These are phyloP conservation scores for Ptyas mucosa DNA, from an alignment of 2,113 vertebrate genomes.

Conservation along the genomic window DNA sequence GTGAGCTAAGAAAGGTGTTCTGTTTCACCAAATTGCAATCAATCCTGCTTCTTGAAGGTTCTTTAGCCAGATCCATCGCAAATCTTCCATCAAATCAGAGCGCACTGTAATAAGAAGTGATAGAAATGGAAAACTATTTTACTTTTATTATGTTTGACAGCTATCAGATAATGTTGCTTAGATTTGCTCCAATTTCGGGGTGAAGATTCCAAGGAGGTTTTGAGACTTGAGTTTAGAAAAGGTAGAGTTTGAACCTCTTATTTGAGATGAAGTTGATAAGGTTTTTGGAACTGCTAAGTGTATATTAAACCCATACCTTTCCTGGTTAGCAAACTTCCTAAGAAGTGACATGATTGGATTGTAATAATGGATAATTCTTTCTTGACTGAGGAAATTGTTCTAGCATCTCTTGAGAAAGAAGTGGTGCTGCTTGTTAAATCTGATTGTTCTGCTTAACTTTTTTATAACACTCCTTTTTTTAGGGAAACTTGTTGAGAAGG, in stretches of 20 bases:
- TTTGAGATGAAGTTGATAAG: not conserved
- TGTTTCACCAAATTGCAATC: not conserved
- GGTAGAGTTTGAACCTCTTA: too few relatives aligned
- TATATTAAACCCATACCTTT: not conserved
- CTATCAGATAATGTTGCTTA: not conserved
- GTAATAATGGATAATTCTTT: not conserved
- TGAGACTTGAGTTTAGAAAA: not conserved
- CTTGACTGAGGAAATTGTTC: not conserved
- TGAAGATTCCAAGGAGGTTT: not conserved
- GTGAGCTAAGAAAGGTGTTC: not conserved
- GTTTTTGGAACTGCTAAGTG: not conserved
- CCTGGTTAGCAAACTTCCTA: not conserved
- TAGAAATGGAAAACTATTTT: not conserved
- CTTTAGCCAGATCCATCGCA: not conserved
- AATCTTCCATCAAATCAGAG: not conserved
- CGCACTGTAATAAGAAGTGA: not conserved
- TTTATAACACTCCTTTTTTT: not conserved
- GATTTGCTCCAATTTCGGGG: not conserved
- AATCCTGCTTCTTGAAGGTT: not conserved
- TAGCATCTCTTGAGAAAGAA: not conserved
- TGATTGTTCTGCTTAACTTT: not conserved
- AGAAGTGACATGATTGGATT: not conserved
- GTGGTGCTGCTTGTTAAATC: not conserved
- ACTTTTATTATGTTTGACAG: not conserved
- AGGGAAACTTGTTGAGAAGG: not conserved